Conservation (phyloP, 2,888 invertebrate species). For the Galerucella calmariensis region DNA sequence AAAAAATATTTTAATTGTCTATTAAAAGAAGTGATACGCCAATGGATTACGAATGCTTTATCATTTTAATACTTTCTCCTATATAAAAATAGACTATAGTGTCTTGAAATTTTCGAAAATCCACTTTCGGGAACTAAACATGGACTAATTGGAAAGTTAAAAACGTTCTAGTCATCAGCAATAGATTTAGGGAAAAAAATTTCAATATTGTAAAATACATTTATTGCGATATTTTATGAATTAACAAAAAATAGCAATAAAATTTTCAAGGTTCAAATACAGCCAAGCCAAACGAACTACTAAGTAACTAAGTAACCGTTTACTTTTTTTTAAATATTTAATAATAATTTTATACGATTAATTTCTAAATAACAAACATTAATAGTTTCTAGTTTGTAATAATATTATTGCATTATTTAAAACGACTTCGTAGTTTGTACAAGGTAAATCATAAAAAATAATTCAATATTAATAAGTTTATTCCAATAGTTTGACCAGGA, state of each 20-base stretch:
- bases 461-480: not conserved
- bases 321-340: constrained; percentile 17
- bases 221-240: not conserved
- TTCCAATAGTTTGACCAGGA: too few relatives aligned
- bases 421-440: not conserved
- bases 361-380: constrained; percentile 17
- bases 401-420: not conserved
- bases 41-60: too few relatives aligned
- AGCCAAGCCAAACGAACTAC: not conserved
- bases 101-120: too few relatives aligned
- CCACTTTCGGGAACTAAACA: too few relatives aligned
- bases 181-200: not conserved
- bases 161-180: too few relatives aligned
- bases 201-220: not conserved
- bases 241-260: constrained; percentile 1
- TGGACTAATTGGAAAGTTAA: too few relatives aligned
- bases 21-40: too few relatives aligned
- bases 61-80: too few relatives aligned
- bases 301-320: not conserved
- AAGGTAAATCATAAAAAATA: not conserved
- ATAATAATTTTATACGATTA: not conserved
- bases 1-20: too few relatives aligned
- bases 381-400: constrained; percentile 15
- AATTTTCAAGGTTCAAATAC: not conserved
- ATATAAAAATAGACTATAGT: too few relatives aligned